These are phyloP conservation scores for Antheraea assamensis DNA, from an alignment of 2,888 invertebrate genomes.

Conservation along the genomic window DNA sequence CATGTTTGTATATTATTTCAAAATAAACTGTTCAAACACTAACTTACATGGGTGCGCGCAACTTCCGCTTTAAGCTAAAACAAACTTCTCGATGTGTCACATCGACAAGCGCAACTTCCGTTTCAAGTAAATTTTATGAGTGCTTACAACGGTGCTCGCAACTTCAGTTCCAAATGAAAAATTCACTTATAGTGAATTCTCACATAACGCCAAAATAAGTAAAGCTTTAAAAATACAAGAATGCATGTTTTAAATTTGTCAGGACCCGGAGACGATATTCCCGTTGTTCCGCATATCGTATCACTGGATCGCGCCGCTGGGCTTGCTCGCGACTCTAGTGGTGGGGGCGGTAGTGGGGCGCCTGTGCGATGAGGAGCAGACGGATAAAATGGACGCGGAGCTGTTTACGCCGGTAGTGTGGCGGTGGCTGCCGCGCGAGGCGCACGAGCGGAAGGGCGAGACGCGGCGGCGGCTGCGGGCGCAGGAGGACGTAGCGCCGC, in stretches of 20 bases:
- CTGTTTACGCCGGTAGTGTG: constrained; percentile 67
- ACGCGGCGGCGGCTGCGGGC: constrained; percentile 38
- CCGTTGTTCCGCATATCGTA: constrained; percentile 90
- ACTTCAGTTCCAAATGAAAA: too few relatives aligned
- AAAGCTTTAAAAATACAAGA: too few relatives aligned
- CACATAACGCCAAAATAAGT: too few relatives aligned
- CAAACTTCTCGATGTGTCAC: too few relatives aligned
- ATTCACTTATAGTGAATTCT: too few relatives aligned
- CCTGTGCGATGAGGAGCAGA: constrained; percentile 52
- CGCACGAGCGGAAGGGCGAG: constrained; percentile 50
- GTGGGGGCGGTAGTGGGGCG: constrained; percentile 85
- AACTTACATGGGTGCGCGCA: too few relatives aligned
- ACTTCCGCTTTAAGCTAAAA: too few relatives aligned
- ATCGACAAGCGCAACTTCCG: too few relatives aligned
- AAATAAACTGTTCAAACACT: too few relatives aligned
- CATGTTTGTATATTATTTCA: too few relatives aligned
- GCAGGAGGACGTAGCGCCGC: constrained; percentile 37
- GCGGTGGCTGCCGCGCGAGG: constrained; percentile 56
- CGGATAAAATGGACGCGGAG: constrained; percentile 62
- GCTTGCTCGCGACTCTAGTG: constrained; percentile 84
- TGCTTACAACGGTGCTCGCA: too few relatives aligned
- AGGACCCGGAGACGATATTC: constrained; percentile 81
- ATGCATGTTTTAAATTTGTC: constrained; percentile 24
- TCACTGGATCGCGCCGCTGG: constrained; percentile 91
- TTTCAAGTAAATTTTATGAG: too few relatives aligned